Evolutionary conservation across 2,113 vertebrate species (phyloP).

Genomic region (Aleadryas rufinucha): DNA sequence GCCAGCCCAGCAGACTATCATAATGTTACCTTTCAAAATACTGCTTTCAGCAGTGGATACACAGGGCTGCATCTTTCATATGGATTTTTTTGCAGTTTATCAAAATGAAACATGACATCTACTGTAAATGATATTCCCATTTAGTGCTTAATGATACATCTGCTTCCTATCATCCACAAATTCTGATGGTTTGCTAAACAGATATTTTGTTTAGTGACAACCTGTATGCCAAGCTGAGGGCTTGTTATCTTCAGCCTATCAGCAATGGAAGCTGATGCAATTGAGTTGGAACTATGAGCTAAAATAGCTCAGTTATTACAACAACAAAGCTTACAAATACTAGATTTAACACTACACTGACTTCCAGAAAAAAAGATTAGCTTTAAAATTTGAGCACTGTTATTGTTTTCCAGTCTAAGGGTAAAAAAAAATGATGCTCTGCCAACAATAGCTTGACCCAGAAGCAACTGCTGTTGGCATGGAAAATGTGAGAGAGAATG

Average conservation of each 20-base stretch:
- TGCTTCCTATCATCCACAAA: not conserved
- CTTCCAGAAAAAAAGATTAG: not conserved
- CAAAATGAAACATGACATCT: constrained; percentile 32
- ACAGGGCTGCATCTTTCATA: not conserved
- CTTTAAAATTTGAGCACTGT: not conserved
- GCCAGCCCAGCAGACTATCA: not conserved
- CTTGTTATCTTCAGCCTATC: not conserved
- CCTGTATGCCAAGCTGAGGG: not conserved
- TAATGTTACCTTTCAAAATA: not conserved
- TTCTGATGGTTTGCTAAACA: not conserved
- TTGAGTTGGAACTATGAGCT: not conserved
- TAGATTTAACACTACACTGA: not conserved
- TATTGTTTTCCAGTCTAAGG: not conserved
- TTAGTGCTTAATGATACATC: constrained; percentile 41
- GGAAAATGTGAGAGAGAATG: not conserved
- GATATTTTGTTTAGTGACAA: not conserved
- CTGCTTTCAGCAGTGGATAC: not conserved
- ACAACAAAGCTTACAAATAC: not conserved
- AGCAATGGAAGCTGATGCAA: not conserved
- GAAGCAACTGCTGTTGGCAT: not conserved
- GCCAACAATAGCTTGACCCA: not conserved
- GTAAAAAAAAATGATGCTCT: not conserved
- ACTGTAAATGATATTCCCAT: constrained; percentile 31
- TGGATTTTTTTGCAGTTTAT: not conserved
- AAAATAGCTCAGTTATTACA: not conserved